These are phyloP conservation scores for Amphimallon solstitiale DNA, from an alignment of 2,888 invertebrate species.

Conservation along the genomic window DNA sequence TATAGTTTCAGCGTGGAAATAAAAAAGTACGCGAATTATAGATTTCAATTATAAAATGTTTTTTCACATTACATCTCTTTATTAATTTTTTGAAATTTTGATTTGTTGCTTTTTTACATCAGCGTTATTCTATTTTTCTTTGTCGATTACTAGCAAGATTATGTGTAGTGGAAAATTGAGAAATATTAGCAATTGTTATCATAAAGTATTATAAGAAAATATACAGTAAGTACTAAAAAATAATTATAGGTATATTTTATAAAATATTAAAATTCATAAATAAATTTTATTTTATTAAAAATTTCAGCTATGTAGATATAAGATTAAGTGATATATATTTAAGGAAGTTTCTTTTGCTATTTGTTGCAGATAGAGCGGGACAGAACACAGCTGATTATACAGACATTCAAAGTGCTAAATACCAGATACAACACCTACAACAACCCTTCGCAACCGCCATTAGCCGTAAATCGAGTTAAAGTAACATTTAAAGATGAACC, in stretches of 20 bases:
- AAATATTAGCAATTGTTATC: background rate
- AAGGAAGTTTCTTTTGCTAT: conserved; percentile 25
- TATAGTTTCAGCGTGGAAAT: too few relatives aligned
- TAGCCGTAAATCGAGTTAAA: conserved; percentile 95
- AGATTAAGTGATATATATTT: too few relatives aligned
- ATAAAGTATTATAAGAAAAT: background rate
- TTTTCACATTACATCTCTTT: too few relatives aligned
- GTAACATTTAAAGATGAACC: conserved; percentile 99
- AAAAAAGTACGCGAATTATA: too few relatives aligned
- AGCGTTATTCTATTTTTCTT: too few relatives aligned
- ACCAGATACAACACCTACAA: conserved; percentile 88
- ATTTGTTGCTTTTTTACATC: too few relatives aligned
- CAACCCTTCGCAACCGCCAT: conserved; percentile 77
- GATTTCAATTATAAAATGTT: too few relatives aligned
- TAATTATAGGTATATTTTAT: background rate
- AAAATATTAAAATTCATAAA: background rate
- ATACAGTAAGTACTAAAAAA: conserved; percentile 14
- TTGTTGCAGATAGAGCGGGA: conserved; percentile 88
- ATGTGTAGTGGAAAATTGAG: too few relatives aligned
- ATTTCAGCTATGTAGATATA: too few relatives aligned
- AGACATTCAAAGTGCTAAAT: conserved; percentile 97
- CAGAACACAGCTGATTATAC: conserved; percentile 85
- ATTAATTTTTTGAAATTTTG: too few relatives aligned
- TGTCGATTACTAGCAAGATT: too few relatives aligned
- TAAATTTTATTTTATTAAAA: conserved; percentile 5